Base-by-base conservation (phyloP, 2,888 invertebrate genomes). In the Drosophila peninsularis region DNA sequence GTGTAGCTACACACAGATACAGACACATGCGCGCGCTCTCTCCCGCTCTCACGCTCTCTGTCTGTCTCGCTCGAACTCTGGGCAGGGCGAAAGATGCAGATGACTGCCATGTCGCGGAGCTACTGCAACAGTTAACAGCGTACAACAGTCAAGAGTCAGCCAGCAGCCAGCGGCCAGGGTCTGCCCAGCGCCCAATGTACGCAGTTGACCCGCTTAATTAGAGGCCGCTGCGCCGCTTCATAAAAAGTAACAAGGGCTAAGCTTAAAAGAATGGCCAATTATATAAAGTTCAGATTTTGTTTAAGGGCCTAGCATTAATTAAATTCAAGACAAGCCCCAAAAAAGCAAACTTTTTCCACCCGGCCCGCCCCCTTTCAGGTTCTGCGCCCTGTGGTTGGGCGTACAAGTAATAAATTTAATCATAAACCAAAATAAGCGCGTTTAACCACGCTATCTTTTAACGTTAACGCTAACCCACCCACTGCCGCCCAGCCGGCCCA, bases 351-450 rank as follows among this genome's bases (percentile, higher is more conserved):
- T 19, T n/a, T 37, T 81, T 74, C 52, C 58, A 57, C 49, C 75
- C 62, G 58, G 57, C 63, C 39, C 36, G 32, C 30, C 34, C 17
- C 39, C 36, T 34, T 55, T 49, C 36, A 54, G 17, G 27, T 65
- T 63, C 63, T 63, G 45, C 56, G 54, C 60, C 58, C 68, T 83
- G 87, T 78, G 84, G 78, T 86, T 81, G 80, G 80, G 80, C 75
- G 82, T 85, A 84, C 80, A 84, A 71, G 88, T 88, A 85, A 88
- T 84, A 84, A 84, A 84, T 84, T 84, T 82, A 88, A 84, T 88
- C 86, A 88, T 86, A 88, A 88, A 88, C 88, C 78, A 80, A 85
- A 84, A 88, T 85, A 88, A 84, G 80, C 86, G 88, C 88, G 78
- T 72, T 86, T 88, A 84, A 80, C 88, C 88, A 85, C 88, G 88